phyloP scores from a whole-genome alignment of 2,797 vertebrate genomes.

The Zenarchopterus dispar region DNA sequence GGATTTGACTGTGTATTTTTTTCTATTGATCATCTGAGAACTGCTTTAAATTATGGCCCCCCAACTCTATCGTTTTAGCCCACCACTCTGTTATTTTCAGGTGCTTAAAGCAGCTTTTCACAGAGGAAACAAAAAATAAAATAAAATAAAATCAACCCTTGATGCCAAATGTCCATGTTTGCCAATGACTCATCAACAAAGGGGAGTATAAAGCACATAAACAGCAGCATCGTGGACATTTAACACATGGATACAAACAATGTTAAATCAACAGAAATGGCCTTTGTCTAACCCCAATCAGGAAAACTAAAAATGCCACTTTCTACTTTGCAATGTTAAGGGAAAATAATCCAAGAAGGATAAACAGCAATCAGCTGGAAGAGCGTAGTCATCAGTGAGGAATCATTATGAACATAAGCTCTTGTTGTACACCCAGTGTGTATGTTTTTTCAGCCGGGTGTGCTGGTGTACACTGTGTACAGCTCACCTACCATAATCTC shows the following conservation, averaged over 20 bases:
- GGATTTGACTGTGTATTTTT: too few relatives aligned
- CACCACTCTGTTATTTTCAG: not conserved
- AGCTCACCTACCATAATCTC: conserved; percentile 71
- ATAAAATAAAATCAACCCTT: not conserved
- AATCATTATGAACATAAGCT: conserved; percentile 35
- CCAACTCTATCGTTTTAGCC: not conserved
- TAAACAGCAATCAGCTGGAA: not conserved
- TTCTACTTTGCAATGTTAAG: not conserved
- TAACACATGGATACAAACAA: not conserved
- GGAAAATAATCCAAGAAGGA: not conserved
- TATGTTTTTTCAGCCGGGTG: conserved; percentile 25
- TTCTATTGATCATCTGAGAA: not conserved
- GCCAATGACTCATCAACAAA: not conserved
- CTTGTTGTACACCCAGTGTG: conserved; percentile 19
- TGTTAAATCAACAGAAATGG: not conserved
- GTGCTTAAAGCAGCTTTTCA: not conserved
- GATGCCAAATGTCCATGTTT: not conserved
- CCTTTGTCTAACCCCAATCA: too few relatives aligned
- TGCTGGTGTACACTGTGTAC: conserved; percentile 14
- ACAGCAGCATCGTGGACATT: not conserved
- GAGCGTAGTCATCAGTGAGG: conserved; percentile 3
- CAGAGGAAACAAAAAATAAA: too few relatives aligned
- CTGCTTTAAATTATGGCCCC: not conserved
- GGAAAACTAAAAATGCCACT: too few relatives aligned
- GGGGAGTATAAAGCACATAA: not conserved